Conservation (phyloP, 2,888 invertebrate species). For the Meghimatium bilineatum region DNA sequence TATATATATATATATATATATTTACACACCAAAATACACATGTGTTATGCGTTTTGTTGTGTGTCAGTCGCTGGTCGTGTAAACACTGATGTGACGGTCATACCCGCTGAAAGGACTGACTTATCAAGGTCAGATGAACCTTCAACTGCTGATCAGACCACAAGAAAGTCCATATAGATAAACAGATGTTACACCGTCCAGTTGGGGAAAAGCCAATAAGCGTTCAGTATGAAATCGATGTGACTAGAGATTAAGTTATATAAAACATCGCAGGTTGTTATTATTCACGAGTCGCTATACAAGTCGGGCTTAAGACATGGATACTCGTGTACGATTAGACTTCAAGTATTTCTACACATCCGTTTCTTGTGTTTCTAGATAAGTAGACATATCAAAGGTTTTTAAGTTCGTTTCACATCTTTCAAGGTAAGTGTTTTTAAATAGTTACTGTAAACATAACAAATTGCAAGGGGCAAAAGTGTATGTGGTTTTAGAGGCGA, state of each 20-base stretch:
- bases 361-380: background rate
- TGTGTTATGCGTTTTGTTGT: too few species aligned
- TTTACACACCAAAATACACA: too few species aligned
- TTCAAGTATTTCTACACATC: background rate
- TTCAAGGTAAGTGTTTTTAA: too few species aligned
- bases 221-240: background rate
- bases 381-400: too few species aligned
- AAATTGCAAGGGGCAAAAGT: too few species aligned
- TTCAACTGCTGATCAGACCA: background rate
- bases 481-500: too few species aligned
- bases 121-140: background rate
- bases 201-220: background rate
- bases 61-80: background rate
- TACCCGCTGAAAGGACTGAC: background rate
- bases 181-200: background rate
- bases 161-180: background rate
- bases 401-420: too few species aligned
- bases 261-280: background rate
- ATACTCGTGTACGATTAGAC: background rate
- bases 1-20: too few species aligned
- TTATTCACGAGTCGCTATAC: background rate
- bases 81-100: background rate
- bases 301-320: background rate
- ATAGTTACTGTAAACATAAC: too few species aligned
- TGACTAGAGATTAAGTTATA: background rate